These are phyloP conservation scores for Characodon lateralis DNA, from an alignment of 2,797 vertebrate species.

Conservation along the genomic window DNA sequence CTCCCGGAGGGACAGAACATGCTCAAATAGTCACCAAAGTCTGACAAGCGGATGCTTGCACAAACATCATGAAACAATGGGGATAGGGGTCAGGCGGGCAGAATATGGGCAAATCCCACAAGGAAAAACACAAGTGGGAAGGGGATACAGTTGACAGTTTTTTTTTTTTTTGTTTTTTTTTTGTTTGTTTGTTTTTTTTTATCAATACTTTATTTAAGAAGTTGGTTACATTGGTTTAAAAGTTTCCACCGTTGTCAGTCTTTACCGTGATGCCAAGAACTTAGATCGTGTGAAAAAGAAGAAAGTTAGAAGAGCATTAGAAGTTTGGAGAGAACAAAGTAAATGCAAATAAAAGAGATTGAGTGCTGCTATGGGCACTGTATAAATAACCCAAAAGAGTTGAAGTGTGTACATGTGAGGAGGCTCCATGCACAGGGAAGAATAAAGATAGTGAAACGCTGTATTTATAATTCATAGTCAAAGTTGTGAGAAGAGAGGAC, in stretches of 20 bases:
- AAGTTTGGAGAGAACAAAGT: conserved; percentile 69
- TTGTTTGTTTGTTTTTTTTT: too few species aligned
- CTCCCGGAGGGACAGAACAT: conserved; percentile 59
- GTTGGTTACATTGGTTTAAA: conserved; percentile 30
- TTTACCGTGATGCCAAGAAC: conserved; percentile 37
- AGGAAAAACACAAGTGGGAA: neutral
- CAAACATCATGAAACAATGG: conserved; percentile 20
- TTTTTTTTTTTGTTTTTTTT: too few species aligned
- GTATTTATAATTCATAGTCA: conserved; percentile 69
- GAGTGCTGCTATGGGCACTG: conserved; percentile 55
- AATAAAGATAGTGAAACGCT: conserved; percentile 52
- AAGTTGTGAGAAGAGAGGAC: conserved; percentile 64
- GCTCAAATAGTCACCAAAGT: conserved; percentile 32
- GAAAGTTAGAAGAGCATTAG: conserved; percentile 8
- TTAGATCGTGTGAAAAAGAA: conserved; percentile 29
- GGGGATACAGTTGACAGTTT: neutral
- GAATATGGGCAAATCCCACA: conserved; percentile 27
- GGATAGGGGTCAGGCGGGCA: neutral
- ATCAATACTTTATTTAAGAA: conserved; percentile 34
- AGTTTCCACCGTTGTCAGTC: conserved; percentile 42
- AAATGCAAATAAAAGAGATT: conserved; percentile 73
- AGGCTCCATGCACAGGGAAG: conserved; percentile 28
- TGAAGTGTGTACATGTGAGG: conserved; percentile 25
- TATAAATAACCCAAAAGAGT: conserved; percentile 76
- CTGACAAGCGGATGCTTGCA: conserved; percentile 28